Base-by-base conservation (phyloP, 2,888 invertebrate genomes). In the Megamerina dolium region DNA sequence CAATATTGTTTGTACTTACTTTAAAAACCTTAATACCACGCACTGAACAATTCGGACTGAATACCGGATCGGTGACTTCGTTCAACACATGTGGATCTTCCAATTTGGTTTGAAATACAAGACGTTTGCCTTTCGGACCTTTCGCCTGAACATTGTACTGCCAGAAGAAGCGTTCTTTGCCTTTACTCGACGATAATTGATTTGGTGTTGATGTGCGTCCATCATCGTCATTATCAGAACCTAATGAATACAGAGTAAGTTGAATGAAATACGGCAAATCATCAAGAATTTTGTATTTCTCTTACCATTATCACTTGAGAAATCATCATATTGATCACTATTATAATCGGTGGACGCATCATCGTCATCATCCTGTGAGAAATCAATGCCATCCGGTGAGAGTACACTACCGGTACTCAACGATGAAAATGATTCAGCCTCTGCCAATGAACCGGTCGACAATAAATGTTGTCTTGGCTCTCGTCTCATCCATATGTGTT, bases 71-170 rank as follows among this genome's bases (percentile, higher is more conserved):
- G 37, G 92, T 90, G 39, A 93, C 82, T 68, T 87, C 85, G 64
- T 91, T 86, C 49, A 95, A 75, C 32, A 88, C 79, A 73, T 96
- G 94, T 8, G 96, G 95, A 74, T 96, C 93, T 63, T 87, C 87
- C 30, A 85, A 80, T 63, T 88, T 85, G 37, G 87, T 83, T 70
- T 88, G 85, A 58, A 91, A 77, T 36, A 89, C 83, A 49, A 92
- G 75, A 50, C 92, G 77, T 69, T 93, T 91, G 31, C 95, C 94
- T 74, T 97, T 94, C 5, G 96, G 94, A 2, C 97, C 95, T 73
- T 97, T 94, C 2, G 95, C 89, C 73, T 96, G 96, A 1, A 95
- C 92, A 75, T 97, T 97, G 71, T 97, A 97, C 70, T 96, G 96
- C 96, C 97, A 97, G 70, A 97, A 96, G 73, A 79, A 95, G 48